Conservation (phyloP, 1,140 invertebrate genomes). For the Brachionus calyciflorus region DNA sequence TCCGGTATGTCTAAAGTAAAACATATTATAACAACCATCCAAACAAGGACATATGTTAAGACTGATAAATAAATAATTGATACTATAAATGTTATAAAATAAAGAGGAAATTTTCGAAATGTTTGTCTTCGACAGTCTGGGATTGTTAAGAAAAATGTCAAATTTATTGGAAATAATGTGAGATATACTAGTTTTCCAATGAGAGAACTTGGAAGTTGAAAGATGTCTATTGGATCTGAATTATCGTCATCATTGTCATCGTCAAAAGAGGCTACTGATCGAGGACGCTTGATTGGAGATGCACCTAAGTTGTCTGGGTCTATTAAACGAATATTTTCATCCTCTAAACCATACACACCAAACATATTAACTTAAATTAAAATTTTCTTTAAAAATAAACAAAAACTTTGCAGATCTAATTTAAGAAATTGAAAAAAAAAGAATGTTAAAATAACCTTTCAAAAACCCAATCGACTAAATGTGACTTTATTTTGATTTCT, state of each 20-base stretch:
- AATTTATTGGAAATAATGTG: background rate
- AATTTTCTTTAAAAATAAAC: too few relatives aligned
- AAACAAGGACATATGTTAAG: constrained; percentile 80
- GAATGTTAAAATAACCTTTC: too few relatives aligned
- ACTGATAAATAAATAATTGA: constrained; percentile 83
- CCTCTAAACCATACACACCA: constrained; percentile 1
- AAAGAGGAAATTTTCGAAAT: constrained; percentile 70
- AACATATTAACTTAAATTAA: background rate
- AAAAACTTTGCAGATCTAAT: too few relatives aligned
- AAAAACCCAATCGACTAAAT: too few relatives aligned
- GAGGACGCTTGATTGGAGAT: background rate
- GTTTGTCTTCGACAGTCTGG: background rate
- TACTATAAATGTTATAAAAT: constrained; percentile 77
- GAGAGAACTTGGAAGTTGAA: background rate
- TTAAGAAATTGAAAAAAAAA: too few relatives aligned
- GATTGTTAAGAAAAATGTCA: background rate
- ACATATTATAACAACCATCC: constrained; percentile 71
- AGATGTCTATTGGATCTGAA: background rate
- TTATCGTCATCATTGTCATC: constrained; percentile 1
- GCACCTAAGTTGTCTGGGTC: background rate
- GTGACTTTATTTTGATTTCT: too few relatives aligned
- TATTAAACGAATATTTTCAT: background rate
- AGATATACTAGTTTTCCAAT: background rate
- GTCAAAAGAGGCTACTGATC: constrained; percentile 12
- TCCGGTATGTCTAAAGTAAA: constrained; percentile 55